These are phyloP conservation scores for Tretioscincus oriximinensis DNA, from an alignment of 2,113 vertebrate genomes.

Conservation along the genomic window DNA sequence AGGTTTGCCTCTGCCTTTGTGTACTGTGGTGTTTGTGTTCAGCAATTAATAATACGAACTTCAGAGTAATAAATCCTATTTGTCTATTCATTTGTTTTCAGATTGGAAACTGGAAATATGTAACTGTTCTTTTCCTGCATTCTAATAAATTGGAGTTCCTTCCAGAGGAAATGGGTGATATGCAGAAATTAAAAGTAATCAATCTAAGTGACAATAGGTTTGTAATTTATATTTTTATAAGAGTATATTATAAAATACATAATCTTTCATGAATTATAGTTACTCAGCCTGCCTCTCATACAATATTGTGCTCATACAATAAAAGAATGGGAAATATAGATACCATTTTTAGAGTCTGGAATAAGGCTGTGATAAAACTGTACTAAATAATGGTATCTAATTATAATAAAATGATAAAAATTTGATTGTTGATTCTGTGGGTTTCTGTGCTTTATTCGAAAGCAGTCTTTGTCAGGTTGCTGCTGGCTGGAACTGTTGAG, in stretches of 20 bases:
- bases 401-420: neutral
- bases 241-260: conserved; percentile 26
- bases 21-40: neutral
- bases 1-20: too few species aligned
- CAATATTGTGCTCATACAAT: neutral
- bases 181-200: conserved; percentile 94
- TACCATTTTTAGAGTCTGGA: neutral
- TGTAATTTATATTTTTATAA: conserved; percentile 65
- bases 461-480: neutral
- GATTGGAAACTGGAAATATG: conserved; percentile 92
- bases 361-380: neutral
- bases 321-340: neutral
- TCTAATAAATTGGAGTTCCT: conserved; percentile 96
- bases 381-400: neutral
- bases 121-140: conserved; percentile 94
- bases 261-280: neutral
- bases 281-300: neutral
- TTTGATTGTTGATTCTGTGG: neutral
- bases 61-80: neutral
- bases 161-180: conserved; percentile 98
- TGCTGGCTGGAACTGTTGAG: too few species aligned
- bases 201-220: conserved; percentile 98
- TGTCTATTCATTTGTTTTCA: conserved; percentile 53
- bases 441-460: neutral
- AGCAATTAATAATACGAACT: neutral